Evolutionary conservation across 2,113 vertebrate genomes (phyloP).

Genomic region (Amphilophus citrinellus): DNA sequence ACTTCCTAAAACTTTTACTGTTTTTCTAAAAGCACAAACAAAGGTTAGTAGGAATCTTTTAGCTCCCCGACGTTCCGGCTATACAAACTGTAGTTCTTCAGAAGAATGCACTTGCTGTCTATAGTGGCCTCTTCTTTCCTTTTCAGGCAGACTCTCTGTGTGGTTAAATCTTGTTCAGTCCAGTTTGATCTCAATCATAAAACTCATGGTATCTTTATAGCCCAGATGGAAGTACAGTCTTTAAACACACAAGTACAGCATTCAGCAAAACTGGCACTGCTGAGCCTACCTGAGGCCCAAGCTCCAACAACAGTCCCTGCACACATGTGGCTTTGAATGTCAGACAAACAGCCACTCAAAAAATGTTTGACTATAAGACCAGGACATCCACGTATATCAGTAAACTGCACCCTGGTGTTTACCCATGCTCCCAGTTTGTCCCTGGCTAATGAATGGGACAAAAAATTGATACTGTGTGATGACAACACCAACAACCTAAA

Average conservation of each 20-base stretch:
- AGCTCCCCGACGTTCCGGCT: too few species aligned
- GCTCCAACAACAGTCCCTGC: neutral
- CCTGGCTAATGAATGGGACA: too few species aligned
- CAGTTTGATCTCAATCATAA: conserved; percentile 7
- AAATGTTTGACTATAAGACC: too few species aligned
- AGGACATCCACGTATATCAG: too few species aligned
- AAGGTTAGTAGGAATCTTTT: too few species aligned
- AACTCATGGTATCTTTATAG: neutral
- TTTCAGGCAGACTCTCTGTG: neutral
- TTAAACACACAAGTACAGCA: neutral
- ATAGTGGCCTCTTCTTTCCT: neutral
- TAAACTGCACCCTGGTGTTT: too few species aligned
- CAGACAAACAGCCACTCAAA: neutral
- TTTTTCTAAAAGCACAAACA: too few species aligned
- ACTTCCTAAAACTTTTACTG: too few species aligned
- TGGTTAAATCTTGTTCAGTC: conserved; percentile 2
- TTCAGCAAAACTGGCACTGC: neutral
- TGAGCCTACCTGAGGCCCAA: neutral
- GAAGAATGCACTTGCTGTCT: too few species aligned
- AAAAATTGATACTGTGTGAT: too few species aligned
- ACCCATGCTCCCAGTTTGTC: neutral
- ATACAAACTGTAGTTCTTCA: too few species aligned
- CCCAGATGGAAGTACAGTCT: neutral
- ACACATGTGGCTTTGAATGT: neutral
- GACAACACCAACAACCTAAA: too few species aligned